These are phyloP conservation scores for Picathartes gymnocephalus DNA, from an alignment of 2,113 vertebrate species.

Conservation along the genomic window DNA sequence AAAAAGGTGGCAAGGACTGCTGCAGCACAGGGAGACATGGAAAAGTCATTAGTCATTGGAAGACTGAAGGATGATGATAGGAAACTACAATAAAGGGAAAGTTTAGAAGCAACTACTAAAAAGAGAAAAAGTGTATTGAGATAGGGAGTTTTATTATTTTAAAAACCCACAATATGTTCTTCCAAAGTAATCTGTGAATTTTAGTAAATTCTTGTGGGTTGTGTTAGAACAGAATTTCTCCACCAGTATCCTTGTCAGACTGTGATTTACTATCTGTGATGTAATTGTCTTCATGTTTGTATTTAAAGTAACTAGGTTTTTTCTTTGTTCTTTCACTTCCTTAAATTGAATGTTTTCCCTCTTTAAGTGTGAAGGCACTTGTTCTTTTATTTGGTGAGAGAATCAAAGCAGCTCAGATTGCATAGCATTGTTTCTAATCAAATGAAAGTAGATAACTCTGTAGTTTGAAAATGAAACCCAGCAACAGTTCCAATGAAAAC, in stretches of 20 bases:
- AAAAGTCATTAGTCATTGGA: background rate
- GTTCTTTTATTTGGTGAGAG: slow-evolving; percentile 46
- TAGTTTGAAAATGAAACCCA: slow-evolving; percentile 52
- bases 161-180: background rate
- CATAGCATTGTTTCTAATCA: slow-evolving; percentile 52
- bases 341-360: slow-evolving; percentile 39
- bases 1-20: background rate
- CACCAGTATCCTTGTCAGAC: background rate
- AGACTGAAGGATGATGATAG: background rate
- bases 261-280: slow-evolving; percentile 24
- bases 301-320: slow-evolving; percentile 17
- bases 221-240: background rate
- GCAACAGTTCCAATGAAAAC: slow-evolving; percentile 38
- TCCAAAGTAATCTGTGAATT: background rate
- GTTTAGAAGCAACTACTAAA: background rate
- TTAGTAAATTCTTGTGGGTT: background rate
- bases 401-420: slow-evolving; percentile 44
- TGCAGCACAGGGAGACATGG: background rate
- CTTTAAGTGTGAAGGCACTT: slow-evolving; percentile 1
- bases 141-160: background rate
- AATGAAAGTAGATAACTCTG: slow-evolving; percentile 56
- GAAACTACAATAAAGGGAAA: slow-evolving; percentile 15
- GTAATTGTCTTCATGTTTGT: slow-evolving; percentile 21
- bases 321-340: slow-evolving; percentile 46
- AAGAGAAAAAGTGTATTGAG: background rate